Evolutionary conservation across 2,888 invertebrate genomes (phyloP), one percentile per base, ranked within the genome.

Genomic region (Phragmatobia fuliginosa): DNA sequence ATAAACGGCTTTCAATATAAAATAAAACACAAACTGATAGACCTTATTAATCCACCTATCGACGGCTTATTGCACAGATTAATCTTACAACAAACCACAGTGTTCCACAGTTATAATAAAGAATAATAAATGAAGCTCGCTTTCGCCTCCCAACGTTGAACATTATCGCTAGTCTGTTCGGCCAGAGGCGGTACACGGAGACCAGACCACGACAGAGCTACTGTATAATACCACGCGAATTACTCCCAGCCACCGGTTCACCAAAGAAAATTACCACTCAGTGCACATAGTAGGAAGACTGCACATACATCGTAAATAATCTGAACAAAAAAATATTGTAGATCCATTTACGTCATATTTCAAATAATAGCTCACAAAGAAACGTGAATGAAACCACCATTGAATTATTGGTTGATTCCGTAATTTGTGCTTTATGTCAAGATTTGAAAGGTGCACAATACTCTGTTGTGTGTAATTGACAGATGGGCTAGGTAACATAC

Each of bases 301-400:
- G 75, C 67, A 73, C 74, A 77, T 75, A 80, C 75, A 75, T 81
- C 73, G 81, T 81, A 80, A 85, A 83, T 80, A 79, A 73, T 66
- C 68, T 72, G 62, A n/a, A 77, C 81, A 83, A 81, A 83, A 78
- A 77, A 75, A 73, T 74, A 74, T 72, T 75, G 77, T 80, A 78
- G 68, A 70, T 68, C 83, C 85, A 85, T 86, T 85, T 87, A 86
- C 83, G 86, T 90, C 89, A 88, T 91, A 91, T 88, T 88, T 87
- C 86, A 89, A 91, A 92, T 91, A 90, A 86, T 88, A 88, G 83
- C 85, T 83, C 87, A 87, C 88, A 86, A 87, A 90, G 84, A 87
- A 87, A 91, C 88, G 85, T 93, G 92, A 93, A 93, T 92, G 93
- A 92, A 93, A 90, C 71, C 82, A 89, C 87, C 86, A 88, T 91